Percentiles rank a stretch among this genome's conserved stretches.
phyloP scores from a whole-genome alignment of 1,140 invertebrate genomes.

The Campoletis sonorensis region DNA sequence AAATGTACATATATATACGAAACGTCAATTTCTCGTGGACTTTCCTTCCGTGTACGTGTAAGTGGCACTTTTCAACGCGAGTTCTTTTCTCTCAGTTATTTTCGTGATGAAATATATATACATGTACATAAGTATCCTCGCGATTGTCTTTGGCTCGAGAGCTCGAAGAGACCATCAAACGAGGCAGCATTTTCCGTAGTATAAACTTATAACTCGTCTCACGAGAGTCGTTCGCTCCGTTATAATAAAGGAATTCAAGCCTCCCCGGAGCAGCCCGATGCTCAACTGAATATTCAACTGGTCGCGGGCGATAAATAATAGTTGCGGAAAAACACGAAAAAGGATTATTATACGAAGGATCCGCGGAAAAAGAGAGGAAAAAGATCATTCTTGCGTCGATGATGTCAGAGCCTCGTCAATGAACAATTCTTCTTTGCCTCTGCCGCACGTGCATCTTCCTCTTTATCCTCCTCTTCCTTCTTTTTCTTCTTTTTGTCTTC shows the following conservation, averaged over 20 bases:
- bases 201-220: neutral
- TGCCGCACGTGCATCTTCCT: slow-evolving; percentile 4
- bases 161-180: slow-evolving; percentile 13
- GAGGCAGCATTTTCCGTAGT: slow-evolving; percentile 23
- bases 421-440: neutral
- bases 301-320: slow-evolving; percentile 61
- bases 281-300: slow-evolving; percentile 61
- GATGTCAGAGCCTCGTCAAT: slow-evolving; percentile 19
- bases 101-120: slow-evolving; percentile 51
- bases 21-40: slow-evolving; percentile 18
- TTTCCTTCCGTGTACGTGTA: slow-evolving; percentile 18
- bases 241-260: slow-evolving; percentile 25
- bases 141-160: slow-evolving; percentile 25
- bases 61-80: slow-evolving; percentile 42
- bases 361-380: slow-evolving; percentile 24
- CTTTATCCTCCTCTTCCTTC: neutral
- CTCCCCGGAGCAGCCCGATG: slow-evolving; percentile 19
- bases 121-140: neutral
- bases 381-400: neutral
- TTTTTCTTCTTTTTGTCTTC: neutral
- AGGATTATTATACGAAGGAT: slow-evolving; percentile 5
- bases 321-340: slow-evolving; percentile 48
- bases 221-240: slow-evolving; percentile 5
- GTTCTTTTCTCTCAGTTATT: slow-evolving; percentile 36
- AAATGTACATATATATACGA: neutral